Evolutionary conservation across 2,113 vertebrate genomes (phyloP).

Genomic region (Castor canadensis): DNA sequence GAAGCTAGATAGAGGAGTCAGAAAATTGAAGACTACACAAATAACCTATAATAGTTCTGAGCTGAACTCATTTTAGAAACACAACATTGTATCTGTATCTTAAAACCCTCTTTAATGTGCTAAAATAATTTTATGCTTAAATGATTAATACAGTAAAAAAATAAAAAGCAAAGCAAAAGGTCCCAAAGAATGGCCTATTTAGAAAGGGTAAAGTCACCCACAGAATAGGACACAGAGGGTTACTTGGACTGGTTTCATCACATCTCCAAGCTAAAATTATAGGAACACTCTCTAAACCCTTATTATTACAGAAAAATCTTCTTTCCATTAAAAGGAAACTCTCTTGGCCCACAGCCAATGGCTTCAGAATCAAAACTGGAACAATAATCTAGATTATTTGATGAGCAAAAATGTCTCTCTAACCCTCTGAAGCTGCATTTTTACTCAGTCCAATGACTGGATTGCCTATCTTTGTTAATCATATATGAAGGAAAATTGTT

Average conservation of each 20-base stretch:
- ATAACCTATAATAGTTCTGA: background rate
- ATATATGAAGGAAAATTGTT: slow-evolving; percentile 32
- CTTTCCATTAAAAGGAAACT: slow-evolving; percentile 1
- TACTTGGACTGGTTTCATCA: background rate
- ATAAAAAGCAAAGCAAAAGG: background rate
- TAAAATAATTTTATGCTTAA: background rate
- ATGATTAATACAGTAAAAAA: background rate
- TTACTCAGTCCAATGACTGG: background rate
- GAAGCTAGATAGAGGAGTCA: background rate
- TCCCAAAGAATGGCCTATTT: too few species aligned
- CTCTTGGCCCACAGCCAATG: background rate
- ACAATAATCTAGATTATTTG: background rate
- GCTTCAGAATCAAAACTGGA: slow-evolving; percentile 4
- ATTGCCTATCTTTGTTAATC: background rate
- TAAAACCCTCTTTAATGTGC: background rate
- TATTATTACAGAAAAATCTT: background rate
- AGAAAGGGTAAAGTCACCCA: background rate
- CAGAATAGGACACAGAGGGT: background rate
- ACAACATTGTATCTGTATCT: background rate
- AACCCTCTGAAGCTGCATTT: background rate
- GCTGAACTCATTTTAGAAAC: background rate
- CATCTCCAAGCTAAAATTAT: background rate
- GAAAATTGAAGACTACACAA: background rate
- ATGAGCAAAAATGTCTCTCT: background rate
- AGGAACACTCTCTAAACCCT: background rate